Percentiles rank a stretch among this genome's conserved stretches.
phyloP scores from a whole-genome alignment of 35 echinoderm and acorn worm species.

The Stichopus chloronotus region DNA sequence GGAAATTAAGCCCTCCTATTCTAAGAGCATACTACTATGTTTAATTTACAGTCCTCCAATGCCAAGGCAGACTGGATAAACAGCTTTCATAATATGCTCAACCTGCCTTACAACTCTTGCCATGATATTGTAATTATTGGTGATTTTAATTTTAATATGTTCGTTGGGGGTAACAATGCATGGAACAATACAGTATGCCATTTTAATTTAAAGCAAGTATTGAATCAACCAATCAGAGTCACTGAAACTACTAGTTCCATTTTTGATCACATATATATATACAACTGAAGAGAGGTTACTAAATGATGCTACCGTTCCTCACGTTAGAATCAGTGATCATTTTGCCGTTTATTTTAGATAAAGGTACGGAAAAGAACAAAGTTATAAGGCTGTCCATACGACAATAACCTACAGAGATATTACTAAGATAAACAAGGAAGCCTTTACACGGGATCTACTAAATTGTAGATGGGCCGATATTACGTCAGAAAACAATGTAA shows the following conservation, averaged over 20 bases:
- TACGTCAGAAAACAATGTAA: no score
- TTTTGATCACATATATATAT: no score
- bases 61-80: conserved; percentile 21
- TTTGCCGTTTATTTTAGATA: no score
- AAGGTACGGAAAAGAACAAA: no score
- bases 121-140: not conserved
- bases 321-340: no score
- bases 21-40: not conserved
- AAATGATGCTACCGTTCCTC: no score
- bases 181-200: conserved; percentile 24
- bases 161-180: not conserved
- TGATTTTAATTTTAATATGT: conserved; percentile 27
- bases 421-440: no score
- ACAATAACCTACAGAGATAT: no score
- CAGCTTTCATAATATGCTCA: conserved; percentile 29
- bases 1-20: conserved; percentile 20
- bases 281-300: no score
- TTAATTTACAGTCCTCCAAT: conserved; percentile 47
- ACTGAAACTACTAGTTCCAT: conserved; percentile 13
- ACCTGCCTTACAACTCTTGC: conserved; percentile 12
- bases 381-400: no score
- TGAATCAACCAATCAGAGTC: conserved; percentile 21
- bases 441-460: no score
- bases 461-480: no score
- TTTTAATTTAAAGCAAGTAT: conserved; percentile 1